phyloP scores from a whole-genome alignment of 2,888 invertebrate genomes.

The Morinoia aosen region DNA sequence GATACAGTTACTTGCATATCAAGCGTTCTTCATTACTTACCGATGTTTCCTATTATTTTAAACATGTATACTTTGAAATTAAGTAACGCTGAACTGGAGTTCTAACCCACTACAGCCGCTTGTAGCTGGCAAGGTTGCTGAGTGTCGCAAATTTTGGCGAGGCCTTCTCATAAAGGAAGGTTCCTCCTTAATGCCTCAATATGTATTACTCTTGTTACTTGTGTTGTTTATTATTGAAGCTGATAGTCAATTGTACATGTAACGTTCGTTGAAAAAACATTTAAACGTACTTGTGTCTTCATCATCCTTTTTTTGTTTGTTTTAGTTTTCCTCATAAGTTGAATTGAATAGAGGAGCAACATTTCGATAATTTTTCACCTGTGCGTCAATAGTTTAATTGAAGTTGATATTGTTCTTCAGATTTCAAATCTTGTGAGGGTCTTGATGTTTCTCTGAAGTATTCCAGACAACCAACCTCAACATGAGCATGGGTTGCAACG shows the following conservation, averaged over 20 bases:
- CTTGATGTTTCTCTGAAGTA: no score
- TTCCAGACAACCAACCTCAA: no score
- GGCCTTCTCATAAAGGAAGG: neutral
- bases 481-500: neutral
- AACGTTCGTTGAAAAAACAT: neutral
- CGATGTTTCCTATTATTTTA: neutral
- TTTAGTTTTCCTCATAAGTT: neutral
- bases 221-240: neutral
- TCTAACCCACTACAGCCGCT: neutral
- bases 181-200: neutral
- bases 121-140: neutral
- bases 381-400: neutral
- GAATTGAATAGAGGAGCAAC: neutral
- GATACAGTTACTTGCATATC: neutral
- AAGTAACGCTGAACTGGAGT: neutral
- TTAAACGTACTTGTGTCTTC: neutral
- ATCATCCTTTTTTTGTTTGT: neutral
- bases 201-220: neutral
- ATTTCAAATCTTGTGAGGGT: neutral
- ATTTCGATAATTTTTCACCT: neutral
- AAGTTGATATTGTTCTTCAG: neutral
- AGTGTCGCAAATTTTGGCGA: neutral
- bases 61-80: neutral
- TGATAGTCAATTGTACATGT: neutral
- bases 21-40: neutral